Conservation (phyloP, 1,140 invertebrate species). For the Berghia stephanieae region DNA sequence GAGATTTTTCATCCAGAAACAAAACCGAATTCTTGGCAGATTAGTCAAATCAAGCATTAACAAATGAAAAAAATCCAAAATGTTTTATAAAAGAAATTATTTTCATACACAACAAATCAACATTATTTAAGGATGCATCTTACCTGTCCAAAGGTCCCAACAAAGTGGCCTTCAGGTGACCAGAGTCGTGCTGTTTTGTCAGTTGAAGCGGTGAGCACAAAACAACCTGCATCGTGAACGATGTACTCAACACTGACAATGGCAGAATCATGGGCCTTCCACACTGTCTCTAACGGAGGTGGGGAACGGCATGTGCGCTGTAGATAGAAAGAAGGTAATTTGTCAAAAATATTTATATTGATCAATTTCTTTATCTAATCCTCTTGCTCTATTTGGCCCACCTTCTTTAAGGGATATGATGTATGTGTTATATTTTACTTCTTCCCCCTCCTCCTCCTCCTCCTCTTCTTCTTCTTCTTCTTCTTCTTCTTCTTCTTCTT, state of each 20-base stretch:
- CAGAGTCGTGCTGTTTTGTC: constrained; percentile 65
- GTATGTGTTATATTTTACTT: neutral
- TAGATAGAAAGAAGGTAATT: neutral
- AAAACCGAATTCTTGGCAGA: too few species aligned
- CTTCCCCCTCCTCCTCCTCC: neutral
- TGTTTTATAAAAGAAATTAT: too few species aligned
- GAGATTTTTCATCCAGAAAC: too few species aligned
- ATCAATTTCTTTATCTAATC: too few species aligned
- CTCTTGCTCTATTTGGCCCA: too few species aligned
- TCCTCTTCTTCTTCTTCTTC: too few species aligned
- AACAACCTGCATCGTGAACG: constrained; percentile 51
- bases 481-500: too few species aligned
- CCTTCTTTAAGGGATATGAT: neutral
- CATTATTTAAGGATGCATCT: too few species aligned
- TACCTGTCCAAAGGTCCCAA: constrained; percentile 67
- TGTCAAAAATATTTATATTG: neutral
- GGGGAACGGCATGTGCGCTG: constrained; percentile 48
- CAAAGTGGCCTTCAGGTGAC: constrained; percentile 58
- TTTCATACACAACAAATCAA: too few species aligned
- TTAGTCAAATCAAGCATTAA: too few species aligned
- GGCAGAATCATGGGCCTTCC: constrained; percentile 61
- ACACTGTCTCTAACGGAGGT: constrained; percentile 48
- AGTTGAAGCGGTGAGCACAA: constrained; percentile 62
- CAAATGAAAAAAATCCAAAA: too few species aligned
- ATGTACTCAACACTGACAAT: constrained; percentile 64